Base-by-base conservation (phyloP, 2,888 invertebrate species). In the Diplolepis rosae region DNA sequence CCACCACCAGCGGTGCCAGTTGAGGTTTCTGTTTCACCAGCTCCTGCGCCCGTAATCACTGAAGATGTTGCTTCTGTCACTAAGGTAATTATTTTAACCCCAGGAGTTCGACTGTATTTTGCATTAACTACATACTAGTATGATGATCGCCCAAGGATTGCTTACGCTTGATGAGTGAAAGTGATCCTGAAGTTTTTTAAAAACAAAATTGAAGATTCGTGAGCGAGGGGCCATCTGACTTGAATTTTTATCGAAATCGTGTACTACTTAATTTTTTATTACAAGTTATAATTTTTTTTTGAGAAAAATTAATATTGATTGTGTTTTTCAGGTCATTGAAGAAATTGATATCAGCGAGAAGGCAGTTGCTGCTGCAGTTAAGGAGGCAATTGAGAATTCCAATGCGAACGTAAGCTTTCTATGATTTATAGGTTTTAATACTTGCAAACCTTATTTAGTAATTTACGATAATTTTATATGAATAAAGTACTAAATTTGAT, bases 211-310 rank as follows among this genome's bases (percentile, higher is more conserved):
- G 88, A 82, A 85, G 86, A 88, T 78, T 77, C 72, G 56, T 54
- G 87, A 82, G 88, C 86, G 87, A 87, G 88, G 88, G 88, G 88
- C 88, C 88, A 88, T 87, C 88, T 88, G 88, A 88, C 80, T 72
- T 61, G 51, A 39, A 28, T 30, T 15, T 68, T 51, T 13, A 69
- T 1, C 39, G 18, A 15, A 28, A 2, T 6, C 13, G 32, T 22
- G n/a, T 32, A 22, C n/a, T 11, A 39, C 52, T 70, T 42, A 3
- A 13, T 54, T 30, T 24, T 9, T 30, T 45, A 9, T 45, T n/a
- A n/a, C n/a, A n/a, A n/a, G n/a, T n/a, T n/a, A n/a, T n/a, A n/a
- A n/a, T n/a, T 22, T 13, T 11, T 66, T 28, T 68, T 45, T 1
- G 13, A 39, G 24, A 2, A 1, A 54, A 54, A 54, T 54, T 15